A percentile compares a stretch with the other conserved stretches of the same genome.
phyloP scores from a whole-genome alignment of 1,140 invertebrate species.

The Pseudachorutes palmiensis region DNA sequence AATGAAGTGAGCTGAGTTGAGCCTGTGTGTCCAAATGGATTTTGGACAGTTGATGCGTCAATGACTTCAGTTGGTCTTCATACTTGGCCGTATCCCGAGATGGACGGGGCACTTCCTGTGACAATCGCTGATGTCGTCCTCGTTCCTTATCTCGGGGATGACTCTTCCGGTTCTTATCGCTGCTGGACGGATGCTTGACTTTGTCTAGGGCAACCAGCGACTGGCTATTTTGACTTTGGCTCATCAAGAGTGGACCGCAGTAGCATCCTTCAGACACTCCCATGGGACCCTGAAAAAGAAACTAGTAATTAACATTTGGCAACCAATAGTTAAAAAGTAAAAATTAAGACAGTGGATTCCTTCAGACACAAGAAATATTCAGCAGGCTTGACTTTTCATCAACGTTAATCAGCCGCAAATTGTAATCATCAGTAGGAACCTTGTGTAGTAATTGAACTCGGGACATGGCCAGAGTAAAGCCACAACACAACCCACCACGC shows the following conservation, averaged over 20 bases:
- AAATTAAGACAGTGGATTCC: conserved; percentile 10
- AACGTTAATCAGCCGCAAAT: conserved; percentile 8
- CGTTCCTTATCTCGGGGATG: no score
- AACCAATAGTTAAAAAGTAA: no score
- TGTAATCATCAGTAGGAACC: conserved; percentile 4
- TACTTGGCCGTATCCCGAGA: conserved; percentile 30
- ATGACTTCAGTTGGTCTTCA: conserved; percentile 29
- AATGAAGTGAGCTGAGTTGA: conserved; percentile 32
- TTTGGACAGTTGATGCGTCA: conserved; percentile 34
- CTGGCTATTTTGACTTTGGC: conserved; percentile 14
- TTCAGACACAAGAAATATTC: conserved; percentile 8
- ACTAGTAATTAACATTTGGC: neutral
- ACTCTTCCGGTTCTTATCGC: no score
- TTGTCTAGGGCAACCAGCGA: conserved; percentile 4
- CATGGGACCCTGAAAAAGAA: conserved; percentile 27
- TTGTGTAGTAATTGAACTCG: neutral
- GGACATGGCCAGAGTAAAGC: neutral
- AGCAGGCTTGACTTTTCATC: conserved; percentile 8
- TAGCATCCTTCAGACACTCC: conserved; percentile 35
- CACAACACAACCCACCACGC: neutral
- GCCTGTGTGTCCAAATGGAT: conserved; percentile 37
- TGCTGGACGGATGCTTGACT: neutral
- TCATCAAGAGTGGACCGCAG: conserved; percentile 23
- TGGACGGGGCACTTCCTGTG: no score
- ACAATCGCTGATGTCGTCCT: no score